Conservation (phyloP, 64 coral and sea anemone species). For the Acropora tenuis region DNA sequence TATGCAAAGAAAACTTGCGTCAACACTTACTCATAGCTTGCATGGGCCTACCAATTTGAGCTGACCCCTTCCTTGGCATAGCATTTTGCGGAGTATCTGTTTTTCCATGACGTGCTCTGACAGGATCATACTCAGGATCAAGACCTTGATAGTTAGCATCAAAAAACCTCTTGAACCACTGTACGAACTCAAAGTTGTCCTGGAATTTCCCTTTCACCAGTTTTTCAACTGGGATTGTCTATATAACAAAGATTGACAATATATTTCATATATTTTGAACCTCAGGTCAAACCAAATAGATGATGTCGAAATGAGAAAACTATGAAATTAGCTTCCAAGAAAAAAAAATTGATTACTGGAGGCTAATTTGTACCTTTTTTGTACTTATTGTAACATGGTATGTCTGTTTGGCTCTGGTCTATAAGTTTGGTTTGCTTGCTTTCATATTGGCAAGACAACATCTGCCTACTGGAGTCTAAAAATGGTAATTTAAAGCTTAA, state of each 20-base stretch:
- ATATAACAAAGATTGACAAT: not conserved
- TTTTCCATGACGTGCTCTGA: slow-evolving; percentile 80
- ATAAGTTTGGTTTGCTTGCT: no score
- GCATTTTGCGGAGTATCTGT: slow-evolving; percentile 72
- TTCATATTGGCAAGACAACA: no score
- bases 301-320: no score
- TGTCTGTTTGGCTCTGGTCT: no score
- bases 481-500: no score
- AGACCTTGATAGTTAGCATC: slow-evolving; percentile 97
- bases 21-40: slow-evolving; percentile 1
- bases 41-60: slow-evolving; percentile 1
- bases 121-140: slow-evolving; percentile 87
- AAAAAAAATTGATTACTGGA: no score
- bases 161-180: slow-evolving; percentile 99
- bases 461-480: no score
- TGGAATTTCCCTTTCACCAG: slow-evolving; percentile 99
- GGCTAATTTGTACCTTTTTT: not conserved
- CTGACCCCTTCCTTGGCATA: slow-evolving; percentile 70
- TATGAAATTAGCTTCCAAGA: no score
- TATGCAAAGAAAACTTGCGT: no score
- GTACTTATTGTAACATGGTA: no score
- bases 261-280: not conserved
- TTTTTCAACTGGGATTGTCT: slow-evolving; percentile 92
- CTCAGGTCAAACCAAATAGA: no score
- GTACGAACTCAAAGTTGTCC: slow-evolving; percentile 99